phyloP scores from a whole-genome alignment of 1,140 invertebrate genomes.

The Ericerus pela region DNA sequence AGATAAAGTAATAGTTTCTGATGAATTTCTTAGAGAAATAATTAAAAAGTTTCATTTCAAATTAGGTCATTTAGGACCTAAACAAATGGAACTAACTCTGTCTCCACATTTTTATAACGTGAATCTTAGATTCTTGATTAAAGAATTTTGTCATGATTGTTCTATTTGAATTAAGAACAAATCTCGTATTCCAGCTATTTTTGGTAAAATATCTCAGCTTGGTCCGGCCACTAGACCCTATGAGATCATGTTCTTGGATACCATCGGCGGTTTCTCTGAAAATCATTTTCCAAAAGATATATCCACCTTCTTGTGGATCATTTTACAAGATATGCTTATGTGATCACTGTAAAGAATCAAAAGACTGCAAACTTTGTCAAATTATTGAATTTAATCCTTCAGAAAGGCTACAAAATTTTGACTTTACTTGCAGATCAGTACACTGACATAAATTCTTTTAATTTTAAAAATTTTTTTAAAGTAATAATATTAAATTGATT shows the following conservation, averaged over 20 bases:
- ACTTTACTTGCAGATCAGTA: constrained; percentile 22
- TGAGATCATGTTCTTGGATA: constrained; percentile 27
- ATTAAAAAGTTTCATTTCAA: no score
- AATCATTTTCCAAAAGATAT: no score
- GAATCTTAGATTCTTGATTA: no score
- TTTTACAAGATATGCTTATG: constrained; percentile 21
- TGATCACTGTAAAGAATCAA: constrained; percentile 14
- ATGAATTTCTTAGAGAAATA: neutral
- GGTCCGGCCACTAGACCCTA: constrained; percentile 28
- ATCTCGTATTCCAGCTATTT: constrained; percentile 21
- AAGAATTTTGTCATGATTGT: no score
- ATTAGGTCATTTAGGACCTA: neutral
- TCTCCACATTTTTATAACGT: no score
- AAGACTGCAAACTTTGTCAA: constrained; percentile 15
- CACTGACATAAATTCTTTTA: constrained; percentile 22
- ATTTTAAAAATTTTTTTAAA: constrained; percentile 16
- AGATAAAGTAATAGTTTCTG: neutral
- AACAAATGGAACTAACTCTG: no score
- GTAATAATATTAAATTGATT: constrained; percentile 13
- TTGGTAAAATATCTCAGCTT: constrained; percentile 25
- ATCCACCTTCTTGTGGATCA: no score
- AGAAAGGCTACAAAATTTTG: constrained; percentile 19
- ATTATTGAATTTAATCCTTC: no score
- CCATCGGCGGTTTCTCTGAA: constrained; percentile 23
- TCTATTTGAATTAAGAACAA: no score